phyloP scores from a whole-genome alignment of 1,140 invertebrate species.

The Amphibalanus amphitrite region DNA sequence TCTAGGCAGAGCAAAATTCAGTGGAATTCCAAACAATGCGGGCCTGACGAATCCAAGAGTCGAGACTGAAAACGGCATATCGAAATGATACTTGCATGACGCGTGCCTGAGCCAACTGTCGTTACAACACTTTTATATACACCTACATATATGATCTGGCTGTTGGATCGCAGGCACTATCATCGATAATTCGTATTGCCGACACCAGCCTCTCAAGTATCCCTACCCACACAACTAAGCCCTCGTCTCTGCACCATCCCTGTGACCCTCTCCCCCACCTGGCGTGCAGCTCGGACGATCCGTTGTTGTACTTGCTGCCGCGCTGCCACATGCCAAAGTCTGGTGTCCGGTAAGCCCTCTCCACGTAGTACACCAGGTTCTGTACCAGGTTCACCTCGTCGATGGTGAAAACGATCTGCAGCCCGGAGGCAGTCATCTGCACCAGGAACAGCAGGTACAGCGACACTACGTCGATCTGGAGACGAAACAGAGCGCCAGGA shows the following conservation, averaged over 20 bases:
- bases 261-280: slow-evolving; percentile 37
- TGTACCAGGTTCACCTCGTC: slow-evolving; percentile 98
- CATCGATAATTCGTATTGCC: slow-evolving; percentile 8
- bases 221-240: too few relatives aligned
- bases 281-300: slow-evolving; percentile 93
- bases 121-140: too few relatives aligned
- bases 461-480: slow-evolving; percentile 85
- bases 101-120: too few relatives aligned
- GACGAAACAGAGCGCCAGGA: slow-evolving; percentile 12
- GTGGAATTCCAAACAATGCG: too few relatives aligned
- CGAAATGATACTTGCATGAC: too few relatives aligned
- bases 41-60: too few relatives aligned
- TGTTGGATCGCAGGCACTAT: background rate
- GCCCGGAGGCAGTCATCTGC: slow-evolving; percentile 88
- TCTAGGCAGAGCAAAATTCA: too few relatives aligned
- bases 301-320: slow-evolving; percentile 95
- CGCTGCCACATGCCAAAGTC: slow-evolving; percentile 99
- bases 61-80: too few relatives aligned
- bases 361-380: slow-evolving; percentile 98
- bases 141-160: too few relatives aligned
- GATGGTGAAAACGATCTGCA: slow-evolving; percentile 95
- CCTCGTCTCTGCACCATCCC: too few relatives aligned
- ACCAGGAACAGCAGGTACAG: slow-evolving; percentile 87
- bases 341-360: slow-evolving; percentile 92
- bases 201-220: too few relatives aligned